Base-by-base conservation (phyloP, 2,888 invertebrate genomes). In the Nemotelus pantherinus region DNA sequence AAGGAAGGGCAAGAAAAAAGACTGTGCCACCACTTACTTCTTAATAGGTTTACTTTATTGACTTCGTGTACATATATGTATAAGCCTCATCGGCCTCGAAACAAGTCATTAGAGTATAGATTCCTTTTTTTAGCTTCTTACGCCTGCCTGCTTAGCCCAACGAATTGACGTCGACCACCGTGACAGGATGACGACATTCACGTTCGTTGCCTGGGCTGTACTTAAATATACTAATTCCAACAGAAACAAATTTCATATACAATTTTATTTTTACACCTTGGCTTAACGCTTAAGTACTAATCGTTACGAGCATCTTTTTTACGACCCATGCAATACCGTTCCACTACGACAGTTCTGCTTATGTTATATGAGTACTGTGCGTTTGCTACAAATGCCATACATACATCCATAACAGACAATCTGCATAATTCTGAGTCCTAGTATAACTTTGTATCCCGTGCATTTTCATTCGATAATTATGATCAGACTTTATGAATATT, bases 211-310 rank as follows among this genome's bases (percentile, higher is more conserved):
- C 25, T 25, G 25, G 25, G 25, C 25, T 25, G 25, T 25, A 25
- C 25, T 25, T 25, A 25, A n/a, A 25, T 25, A 41, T 70, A 6
- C 53, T 65, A 78, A 71, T 72, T 72, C 48, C 6, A 76, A 76
- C 64, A 76, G 47, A 65, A 76, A 72, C 53, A 72, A 74, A 79
- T 77, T 75, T 79, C 77, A 77, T 53, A 57, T 77, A 74, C 65
- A 68, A 74, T 60, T 79, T 79, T 79, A 79, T 79, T 79, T 67
- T 78, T 78, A 78, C 78, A 78, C 77, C 78, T 78, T 77, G 77
- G 64, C 77, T 78, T 78, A 78, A 64, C 48, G 50, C 44, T 72
- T 77, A 76, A 72, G 60, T 63, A 74, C 63, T 63, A 74, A 74
- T 74, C 63, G 72, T 48, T 74, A 45, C 68, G 45, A 60, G 63